phyloP scores from a whole-genome alignment of 2,888 invertebrate species.

The Apantesis nais region DNA sequence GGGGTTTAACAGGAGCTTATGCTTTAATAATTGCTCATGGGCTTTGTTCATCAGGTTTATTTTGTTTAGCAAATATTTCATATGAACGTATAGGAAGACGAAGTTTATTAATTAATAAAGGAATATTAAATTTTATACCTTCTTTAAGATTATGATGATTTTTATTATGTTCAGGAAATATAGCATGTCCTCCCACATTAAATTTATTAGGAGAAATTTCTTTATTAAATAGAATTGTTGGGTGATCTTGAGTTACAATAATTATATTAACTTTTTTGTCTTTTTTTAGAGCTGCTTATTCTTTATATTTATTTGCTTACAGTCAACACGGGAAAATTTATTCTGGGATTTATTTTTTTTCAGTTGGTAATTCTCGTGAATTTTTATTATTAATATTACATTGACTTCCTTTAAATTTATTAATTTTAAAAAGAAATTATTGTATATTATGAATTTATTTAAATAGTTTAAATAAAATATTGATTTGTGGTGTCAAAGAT shows the following conservation, averaged over 20 bases:
- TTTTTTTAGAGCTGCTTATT: slow-evolving; percentile 88
- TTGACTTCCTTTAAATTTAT: slow-evolving; percentile 87
- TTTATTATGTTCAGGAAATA: slow-evolving; percentile 87
- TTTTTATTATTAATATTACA: slow-evolving; percentile 87
- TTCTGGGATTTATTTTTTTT: slow-evolving; percentile 81
- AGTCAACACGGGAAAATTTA: slow-evolving; percentile 86
- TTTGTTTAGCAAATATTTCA: too few relatives aligned
- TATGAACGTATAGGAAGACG: too few relatives aligned
- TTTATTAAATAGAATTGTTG: slow-evolving; percentile 86
- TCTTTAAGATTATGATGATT: too few relatives aligned
- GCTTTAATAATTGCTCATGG: too few relatives aligned
- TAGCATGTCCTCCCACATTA: slow-evolving; percentile 88
- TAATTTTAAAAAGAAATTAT: slow-evolving; percentile 84
- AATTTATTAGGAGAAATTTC: slow-evolving; percentile 89
- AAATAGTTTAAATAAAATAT: slow-evolving; percentile 89
- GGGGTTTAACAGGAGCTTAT: too few relatives aligned
- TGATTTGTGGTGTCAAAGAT: slow-evolving; percentile 89
- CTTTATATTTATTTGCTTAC: slow-evolving; percentile 88
- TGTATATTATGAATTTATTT: slow-evolving; percentile 83
- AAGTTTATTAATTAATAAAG: too few relatives aligned
- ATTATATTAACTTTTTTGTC: slow-evolving; percentile 84
- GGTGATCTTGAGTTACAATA: slow-evolving; percentile 80
- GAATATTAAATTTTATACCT: too few relatives aligned
- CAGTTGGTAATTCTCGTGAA: slow-evolving; percentile 79
- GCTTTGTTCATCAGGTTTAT: too few relatives aligned